Base-by-base conservation (phyloP, 2,888 invertebrate species). In the Gymnosoma rotundatum region DNA sequence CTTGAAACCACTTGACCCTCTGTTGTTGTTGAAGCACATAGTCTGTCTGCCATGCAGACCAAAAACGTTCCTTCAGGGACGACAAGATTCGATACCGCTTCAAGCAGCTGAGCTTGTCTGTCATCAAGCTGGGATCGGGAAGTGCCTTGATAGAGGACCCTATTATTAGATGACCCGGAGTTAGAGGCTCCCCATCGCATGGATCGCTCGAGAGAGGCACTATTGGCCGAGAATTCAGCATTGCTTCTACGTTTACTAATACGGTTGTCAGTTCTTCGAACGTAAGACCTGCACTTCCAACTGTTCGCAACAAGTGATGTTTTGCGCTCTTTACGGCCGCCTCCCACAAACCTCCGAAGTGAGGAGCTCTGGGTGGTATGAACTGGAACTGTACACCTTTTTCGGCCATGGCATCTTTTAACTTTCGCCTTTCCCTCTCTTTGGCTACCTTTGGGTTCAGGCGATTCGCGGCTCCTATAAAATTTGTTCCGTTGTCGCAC, bases 31-130 rank as follows among this genome's bases (percentile, higher is more conserved):
- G 25, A 6, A 48, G 45, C 4, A 56, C 6, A 21, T 73, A 73
- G 52, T 73, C 73, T 32, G 6, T 18, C 10, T 61, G 73, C 73
- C 73, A 73, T 58, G 36, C 61, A 73, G 58, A 54, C 72, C 60
- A 48, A 18, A 61, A 73, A n/a, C 56, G 73, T 38, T 7, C 73
- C 73, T 73, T 73, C 14, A 61, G 73, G 45, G 7, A 73, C 12
- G 36, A 73, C 45, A 73, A 16, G 1, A 5, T 9, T 54, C 20
- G 42, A 54, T 25, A 63, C 16, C 63, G 61, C 12, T 25, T 74
- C 42, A 63, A 54, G 42, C 14, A 63, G 20, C 14, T 38, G 16
- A 36, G 52, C 38, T 42, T 63, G 63, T 36, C 52, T 50, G 38
- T 32, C 12, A 16, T 21, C 21, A 42, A 73, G n/a, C n/a, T 69